phyloP scores from a whole-genome alignment of 2,797 vertebrate species.

The Malurus splendens region DNA sequence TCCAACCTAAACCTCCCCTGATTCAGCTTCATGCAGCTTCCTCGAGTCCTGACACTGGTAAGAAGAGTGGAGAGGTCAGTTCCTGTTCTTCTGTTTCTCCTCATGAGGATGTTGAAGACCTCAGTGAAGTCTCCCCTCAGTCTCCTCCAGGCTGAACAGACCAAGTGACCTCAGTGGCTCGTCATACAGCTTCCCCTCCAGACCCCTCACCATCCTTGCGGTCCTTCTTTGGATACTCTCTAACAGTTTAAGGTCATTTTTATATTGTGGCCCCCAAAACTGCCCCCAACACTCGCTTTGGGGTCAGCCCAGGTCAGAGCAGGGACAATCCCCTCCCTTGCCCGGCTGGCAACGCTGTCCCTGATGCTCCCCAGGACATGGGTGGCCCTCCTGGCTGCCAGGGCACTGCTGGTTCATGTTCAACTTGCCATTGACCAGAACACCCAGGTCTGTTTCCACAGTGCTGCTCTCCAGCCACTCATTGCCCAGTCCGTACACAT shows the following conservation, averaged over 20 bases:
- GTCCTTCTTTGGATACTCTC: not conserved
- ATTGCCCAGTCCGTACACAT: not conserved
- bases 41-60: too few species aligned
- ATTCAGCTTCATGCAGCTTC: not conserved
- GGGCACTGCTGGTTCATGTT: not conserved
- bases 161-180: not conserved
- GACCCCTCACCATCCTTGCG: too few species aligned
- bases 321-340: not conserved
- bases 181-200: rapidly evolving
- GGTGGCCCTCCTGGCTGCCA: not conserved
- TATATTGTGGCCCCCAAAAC: too few species aligned
- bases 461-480: not conserved
- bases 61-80: not conserved
- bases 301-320: not conserved
- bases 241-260: not conserved
- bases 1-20: not conserved
- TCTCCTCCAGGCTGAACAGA: not conserved
- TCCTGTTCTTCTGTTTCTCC: not conserved
- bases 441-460: not conserved
- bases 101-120: not conserved
- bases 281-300: not conserved
- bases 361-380: rapidly evolving
- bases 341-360: rapidly evolving
- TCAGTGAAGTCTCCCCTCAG: not conserved
- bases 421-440: rapidly evolving